Percentiles rank a stretch among this genome's conserved stretches.
Conservation (phyloP, 2,113 vertebrate species). For the Planiliza haematocheilus region DNA sequence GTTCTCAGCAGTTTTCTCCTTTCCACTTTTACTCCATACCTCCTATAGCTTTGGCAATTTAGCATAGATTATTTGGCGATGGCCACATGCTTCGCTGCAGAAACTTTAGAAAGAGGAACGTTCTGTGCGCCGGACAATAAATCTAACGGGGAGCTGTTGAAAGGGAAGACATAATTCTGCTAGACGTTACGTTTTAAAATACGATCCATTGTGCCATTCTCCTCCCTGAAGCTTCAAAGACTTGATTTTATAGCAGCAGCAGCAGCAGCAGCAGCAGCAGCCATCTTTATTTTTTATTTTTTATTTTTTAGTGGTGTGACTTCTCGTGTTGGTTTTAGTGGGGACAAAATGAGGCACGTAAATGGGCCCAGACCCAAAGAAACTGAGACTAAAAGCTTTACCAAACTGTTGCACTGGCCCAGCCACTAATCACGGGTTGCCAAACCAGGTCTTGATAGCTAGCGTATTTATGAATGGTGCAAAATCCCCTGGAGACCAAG, state of each 20-base stretch:
- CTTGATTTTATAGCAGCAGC: slow-evolving; percentile 45
- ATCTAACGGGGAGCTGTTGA: slow-evolving; percentile 63
- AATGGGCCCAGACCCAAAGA: slow-evolving; percentile 50
- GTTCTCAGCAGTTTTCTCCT: slow-evolving; percentile 45
- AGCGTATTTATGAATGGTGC: slow-evolving; percentile 49
- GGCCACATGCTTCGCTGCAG: slow-evolving; percentile 62
- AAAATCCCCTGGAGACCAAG: slow-evolving; percentile 42
- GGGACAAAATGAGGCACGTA: slow-evolving; percentile 60
- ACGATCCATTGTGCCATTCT: slow-evolving; percentile 46
- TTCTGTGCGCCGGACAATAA: slow-evolving; percentile 50
- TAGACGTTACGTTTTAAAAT: slow-evolving; percentile 50
- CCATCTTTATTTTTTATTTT: slow-evolving; percentile 40
- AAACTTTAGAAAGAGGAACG: slow-evolving; percentile 60
- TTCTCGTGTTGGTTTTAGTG: slow-evolving; percentile 44
- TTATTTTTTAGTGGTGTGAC: slow-evolving; percentile 26
- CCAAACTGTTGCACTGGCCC: slow-evolving; percentile 55
- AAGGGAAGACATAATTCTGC: slow-evolving; percentile 39
- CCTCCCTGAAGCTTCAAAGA: slow-evolving; percentile 46
- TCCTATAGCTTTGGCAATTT: slow-evolving; percentile 62
- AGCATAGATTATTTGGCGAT: slow-evolving; percentile 64
- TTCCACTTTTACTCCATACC: slow-evolving; percentile 41
- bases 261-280: slow-evolving; percentile 2
- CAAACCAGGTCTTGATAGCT: slow-evolving; percentile 54
- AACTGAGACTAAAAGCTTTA: slow-evolving; percentile 54
- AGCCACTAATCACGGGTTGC: slow-evolving; percentile 64